Evolutionary conservation across 2,113 vertebrate species (phyloP), one percentile per base, ranked within the genome.

Genomic region (Eupsittula cactorum): DNA sequence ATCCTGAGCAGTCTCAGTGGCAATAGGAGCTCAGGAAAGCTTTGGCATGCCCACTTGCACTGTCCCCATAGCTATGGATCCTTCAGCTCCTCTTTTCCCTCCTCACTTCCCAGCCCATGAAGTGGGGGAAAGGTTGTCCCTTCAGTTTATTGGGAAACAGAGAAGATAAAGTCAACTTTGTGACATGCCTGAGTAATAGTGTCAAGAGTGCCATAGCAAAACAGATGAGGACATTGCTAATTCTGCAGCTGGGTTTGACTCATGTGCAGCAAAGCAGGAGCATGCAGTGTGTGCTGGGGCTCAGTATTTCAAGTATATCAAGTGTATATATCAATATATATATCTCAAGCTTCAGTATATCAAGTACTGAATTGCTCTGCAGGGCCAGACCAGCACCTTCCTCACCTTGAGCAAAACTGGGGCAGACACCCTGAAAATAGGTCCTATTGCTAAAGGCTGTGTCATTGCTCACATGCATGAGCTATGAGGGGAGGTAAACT

Each of bases 351-450:
- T 59, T 23, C 57, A n/a, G 33, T n/a, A 23, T n/a, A n/a, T 59
- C 20, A 0, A 3, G 13, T 35, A 4, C 21, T 3, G 8, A 28
- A 33, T 3, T 11, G 42, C 59, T 64, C 3, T 27, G 24, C 21
- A 23, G 46, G 33, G 8, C 60, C 68, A 44, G 27, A 39, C 15
- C 37, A 33, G 33, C 65, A 39, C 35, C 47, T 69, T 63, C 31
- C 41, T 41, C 1, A 0, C 44, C n/a, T 16, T 10, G 42, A 29
- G 24, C 0, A 1, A 50, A 70, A 33, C 53, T 0, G 2, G 46
- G 52, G 11, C 29, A 10, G n/a, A 9, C 39, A 42, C 29, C 59
- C 79, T 41, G 44, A 88, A 86, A 81, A 29, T 5, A 25, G 23
- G 57, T 47, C 13, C 2, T 39, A 15, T 21, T 9, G 0, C 49